phyloP scores from a whole-genome alignment of 2,113 vertebrate genomes.

The Zosterops pallidus region DNA sequence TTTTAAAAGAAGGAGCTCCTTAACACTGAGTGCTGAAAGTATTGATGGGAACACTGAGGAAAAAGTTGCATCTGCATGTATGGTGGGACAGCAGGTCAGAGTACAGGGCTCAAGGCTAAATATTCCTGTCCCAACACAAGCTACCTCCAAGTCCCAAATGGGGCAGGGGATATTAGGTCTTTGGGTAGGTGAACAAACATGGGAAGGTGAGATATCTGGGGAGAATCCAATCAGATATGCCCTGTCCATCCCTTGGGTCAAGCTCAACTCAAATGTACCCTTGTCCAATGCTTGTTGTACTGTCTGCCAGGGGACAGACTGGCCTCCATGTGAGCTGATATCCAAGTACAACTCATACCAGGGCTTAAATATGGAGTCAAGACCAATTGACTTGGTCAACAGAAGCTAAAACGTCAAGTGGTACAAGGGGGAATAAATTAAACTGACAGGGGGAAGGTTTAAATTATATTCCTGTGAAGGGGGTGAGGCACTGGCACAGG shows the following conservation, averaged over 20 bases:
- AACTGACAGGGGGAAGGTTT: background rate
- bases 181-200: background rate
- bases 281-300: background rate
- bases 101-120: background rate
- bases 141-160: background rate
- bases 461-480: background rate
- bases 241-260: background rate
- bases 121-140: background rate
- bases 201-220: background rate
- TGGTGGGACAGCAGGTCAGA: background rate
- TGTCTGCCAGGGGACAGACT: background rate
- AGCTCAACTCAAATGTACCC: background rate
- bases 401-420: background rate
- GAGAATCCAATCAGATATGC: background rate
- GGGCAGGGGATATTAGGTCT: background rate
- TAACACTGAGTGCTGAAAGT: background rate
- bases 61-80: background rate
- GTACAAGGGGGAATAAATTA: background rate
- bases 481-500: background rate
- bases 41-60: background rate
- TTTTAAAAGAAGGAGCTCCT: background rate
- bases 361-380: background rate
- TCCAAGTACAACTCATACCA: background rate
- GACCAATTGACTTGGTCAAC: rapidly evolving
- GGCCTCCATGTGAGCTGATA: background rate